A percentile compares a stretch with the other conserved stretches of the same genome.
Evolutionary conservation across 2,888 invertebrate genomes (phyloP).

Genomic region (Lasius platythorax): DNA sequence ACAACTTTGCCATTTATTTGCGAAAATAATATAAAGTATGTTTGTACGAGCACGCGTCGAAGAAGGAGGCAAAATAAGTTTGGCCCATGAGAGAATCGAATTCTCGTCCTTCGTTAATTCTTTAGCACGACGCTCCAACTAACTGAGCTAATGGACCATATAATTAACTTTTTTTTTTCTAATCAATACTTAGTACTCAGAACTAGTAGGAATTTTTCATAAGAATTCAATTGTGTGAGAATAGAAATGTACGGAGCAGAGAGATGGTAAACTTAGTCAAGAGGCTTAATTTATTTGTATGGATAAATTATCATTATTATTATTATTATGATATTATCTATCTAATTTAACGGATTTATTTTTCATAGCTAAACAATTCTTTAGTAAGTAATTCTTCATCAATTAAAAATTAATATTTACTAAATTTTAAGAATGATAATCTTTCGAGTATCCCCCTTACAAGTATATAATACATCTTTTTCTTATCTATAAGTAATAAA

Average conservation of each 20-base stretch:
- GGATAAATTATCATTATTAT: background rate
- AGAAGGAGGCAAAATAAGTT: constrained; percentile 43
- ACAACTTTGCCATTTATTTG: background rate
- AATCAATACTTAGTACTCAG: background rate
- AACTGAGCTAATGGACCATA: constrained; percentile 80
- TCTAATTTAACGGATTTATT: background rate
- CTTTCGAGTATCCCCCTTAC: background rate
- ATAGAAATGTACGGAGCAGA: background rate
- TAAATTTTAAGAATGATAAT: background rate
- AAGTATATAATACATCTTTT: no score
- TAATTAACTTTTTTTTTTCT: background rate
- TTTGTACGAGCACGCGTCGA: no score
- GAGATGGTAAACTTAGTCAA: background rate
- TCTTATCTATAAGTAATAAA: background rate
- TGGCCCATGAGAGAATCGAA: constrained; percentile 81
- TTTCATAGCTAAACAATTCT: background rate
- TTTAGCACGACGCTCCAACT: constrained; percentile 82
- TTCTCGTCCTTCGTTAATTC: constrained; percentile 80
- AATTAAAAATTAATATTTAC: background rate
- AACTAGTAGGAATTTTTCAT: background rate
- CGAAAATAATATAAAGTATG: background rate
- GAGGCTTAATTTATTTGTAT: background rate
- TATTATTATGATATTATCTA: background rate
- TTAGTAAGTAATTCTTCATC: background rate
- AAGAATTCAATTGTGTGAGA: background rate